phyloP scores from a whole-genome alignment of 2,797 vertebrate genomes.

The Siniperca scherzeri region DNA sequence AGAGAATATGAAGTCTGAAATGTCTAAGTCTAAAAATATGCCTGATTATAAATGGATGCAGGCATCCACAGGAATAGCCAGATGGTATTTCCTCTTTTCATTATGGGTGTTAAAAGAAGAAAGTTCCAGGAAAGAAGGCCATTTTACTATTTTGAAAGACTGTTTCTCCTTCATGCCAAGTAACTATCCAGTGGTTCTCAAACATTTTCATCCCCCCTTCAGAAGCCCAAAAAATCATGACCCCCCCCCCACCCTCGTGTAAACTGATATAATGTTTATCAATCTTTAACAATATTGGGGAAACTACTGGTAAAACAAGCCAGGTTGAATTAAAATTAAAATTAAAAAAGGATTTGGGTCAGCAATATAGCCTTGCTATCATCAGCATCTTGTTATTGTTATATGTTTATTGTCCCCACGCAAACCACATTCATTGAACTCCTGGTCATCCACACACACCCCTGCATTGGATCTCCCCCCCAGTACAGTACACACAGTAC shows the following conservation, averaged over 20 bases:
- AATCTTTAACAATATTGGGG: not conserved
- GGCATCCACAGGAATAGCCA: slow-evolving; percentile 14
- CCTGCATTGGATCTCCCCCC: not conserved
- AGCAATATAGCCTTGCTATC: too few relatives aligned
- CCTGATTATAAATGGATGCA: slow-evolving; percentile 40
- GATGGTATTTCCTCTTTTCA: slow-evolving; percentile 51
- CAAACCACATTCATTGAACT: too few relatives aligned
- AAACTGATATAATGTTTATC: not conserved
- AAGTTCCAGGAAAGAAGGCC: slow-evolving; percentile 18
- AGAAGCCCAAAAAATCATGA: not conserved
- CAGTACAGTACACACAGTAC: not conserved
- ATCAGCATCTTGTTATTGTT: not conserved
- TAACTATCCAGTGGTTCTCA: not conserved
- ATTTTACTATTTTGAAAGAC: not conserved
- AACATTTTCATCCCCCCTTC: not conserved
- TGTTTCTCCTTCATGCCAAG: not conserved
- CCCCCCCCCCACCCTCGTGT: not conserved
- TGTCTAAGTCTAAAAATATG: slow-evolving; percentile 42
- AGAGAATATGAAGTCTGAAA: slow-evolving; percentile 13
- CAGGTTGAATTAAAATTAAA: not conserved
- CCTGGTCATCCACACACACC: too few relatives aligned
- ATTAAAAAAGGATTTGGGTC: not conserved
- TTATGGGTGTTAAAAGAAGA: slow-evolving; percentile 35
- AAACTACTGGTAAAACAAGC: not conserved
- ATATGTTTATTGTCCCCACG: too few relatives aligned